These are phyloP conservation scores for Drosophila mimica DNA, from an alignment of 2,888 invertebrate species.

Conservation along the genomic window DNA sequence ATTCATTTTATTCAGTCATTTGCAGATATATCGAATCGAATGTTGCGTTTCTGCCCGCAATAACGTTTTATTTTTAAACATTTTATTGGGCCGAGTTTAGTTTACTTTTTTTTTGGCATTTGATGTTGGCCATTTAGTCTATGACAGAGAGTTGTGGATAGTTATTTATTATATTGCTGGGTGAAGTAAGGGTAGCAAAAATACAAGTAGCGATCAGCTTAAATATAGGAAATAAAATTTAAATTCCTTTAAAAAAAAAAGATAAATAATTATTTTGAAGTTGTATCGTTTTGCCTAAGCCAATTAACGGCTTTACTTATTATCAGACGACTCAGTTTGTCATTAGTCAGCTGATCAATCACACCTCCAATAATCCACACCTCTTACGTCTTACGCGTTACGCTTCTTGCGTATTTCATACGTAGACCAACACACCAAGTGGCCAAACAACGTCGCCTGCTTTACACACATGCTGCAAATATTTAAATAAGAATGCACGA, in stretches of 20 bases:
- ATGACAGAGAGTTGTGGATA: neutral
- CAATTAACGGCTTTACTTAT: constrained; percentile 1
- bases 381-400: constrained; percentile 11
- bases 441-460: constrained; percentile 11
- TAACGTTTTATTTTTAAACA: constrained; percentile 65
- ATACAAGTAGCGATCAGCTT: neutral
- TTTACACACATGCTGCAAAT: constrained; percentile 56
- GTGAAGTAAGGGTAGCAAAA: neutral
- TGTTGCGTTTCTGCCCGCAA: constrained; percentile 51
- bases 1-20: constrained; percentile 3
- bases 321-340: neutral
- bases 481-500: constrained; percentile 62
- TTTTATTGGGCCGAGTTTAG: constrained; percentile 33
- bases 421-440: constrained; percentile 20
- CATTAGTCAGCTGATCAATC: constrained; percentile 9
- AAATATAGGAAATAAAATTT: neutral
- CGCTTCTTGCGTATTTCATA: constrained; percentile 6
- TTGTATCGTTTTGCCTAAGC: neutral
- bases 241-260: neutral
- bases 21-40: constrained; percentile 7
- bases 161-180: neutral
- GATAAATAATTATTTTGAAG: neutral
- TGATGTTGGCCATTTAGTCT: neutral
- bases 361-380: constrained; percentile 5
- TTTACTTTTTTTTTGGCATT: constrained; percentile 1